Evolutionary conservation across 2,888 invertebrate species (phyloP).

Genomic region (Antheraea yamamai): DNA sequence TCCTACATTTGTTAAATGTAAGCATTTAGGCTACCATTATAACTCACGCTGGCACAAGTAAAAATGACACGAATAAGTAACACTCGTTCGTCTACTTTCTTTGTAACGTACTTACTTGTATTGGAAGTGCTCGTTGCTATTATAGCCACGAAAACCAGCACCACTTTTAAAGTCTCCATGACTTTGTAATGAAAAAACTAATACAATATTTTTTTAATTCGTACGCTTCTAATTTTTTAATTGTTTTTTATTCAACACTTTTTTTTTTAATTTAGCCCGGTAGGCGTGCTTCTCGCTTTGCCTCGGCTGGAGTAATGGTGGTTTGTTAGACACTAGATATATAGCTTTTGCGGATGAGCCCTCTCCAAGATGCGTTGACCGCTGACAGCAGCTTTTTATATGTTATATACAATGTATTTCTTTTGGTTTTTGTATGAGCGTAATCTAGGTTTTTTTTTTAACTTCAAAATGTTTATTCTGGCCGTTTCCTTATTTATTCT

Average conservation of each 20-base stretch:
- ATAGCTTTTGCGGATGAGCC: constrained; percentile 38
- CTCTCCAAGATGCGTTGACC: constrained; percentile 57
- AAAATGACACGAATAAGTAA: constrained; percentile 47
- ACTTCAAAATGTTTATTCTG: background rate
- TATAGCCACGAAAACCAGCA: constrained; percentile 57
- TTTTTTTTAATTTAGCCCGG: constrained; percentile 24
- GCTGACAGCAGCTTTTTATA: constrained; percentile 27
- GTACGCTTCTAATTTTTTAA: background rate
- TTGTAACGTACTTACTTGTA: constrained; percentile 69
- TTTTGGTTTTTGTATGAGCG: background rate
- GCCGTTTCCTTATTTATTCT: too few species aligned
- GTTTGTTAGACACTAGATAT: constrained; percentile 25
- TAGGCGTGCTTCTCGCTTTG: constrained; percentile 59
- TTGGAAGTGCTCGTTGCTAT: constrained; percentile 61
- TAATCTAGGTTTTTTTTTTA: background rate
- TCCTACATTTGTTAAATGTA: constrained; percentile 12
- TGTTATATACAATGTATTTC: background rate
- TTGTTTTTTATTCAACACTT: constrained; percentile 4
- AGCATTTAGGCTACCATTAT: constrained; percentile 18
- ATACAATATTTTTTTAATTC: constrained; percentile 19
- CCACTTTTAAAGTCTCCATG: constrained; percentile 61
- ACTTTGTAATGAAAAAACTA: constrained; percentile 15
- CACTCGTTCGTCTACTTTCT: constrained; percentile 65
- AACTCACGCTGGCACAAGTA: constrained; percentile 32
- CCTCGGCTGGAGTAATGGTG: constrained; percentile 64